These are phyloP conservation scores for Coreius guichenoti DNA, from an alignment of 2,797 vertebrate genomes.

Conservation along the genomic window DNA sequence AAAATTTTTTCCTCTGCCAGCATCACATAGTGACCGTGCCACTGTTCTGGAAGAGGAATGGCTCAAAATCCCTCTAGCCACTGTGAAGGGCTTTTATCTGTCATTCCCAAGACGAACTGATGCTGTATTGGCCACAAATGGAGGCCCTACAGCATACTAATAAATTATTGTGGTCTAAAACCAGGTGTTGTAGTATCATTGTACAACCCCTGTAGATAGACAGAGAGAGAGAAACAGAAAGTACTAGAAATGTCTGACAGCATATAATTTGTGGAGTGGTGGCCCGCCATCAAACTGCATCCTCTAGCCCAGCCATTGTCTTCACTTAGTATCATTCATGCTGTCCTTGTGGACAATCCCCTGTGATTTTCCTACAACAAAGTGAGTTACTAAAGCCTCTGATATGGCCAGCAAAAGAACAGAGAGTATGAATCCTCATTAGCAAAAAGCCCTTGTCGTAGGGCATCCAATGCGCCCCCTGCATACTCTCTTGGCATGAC, in stretches of 20 bases:
- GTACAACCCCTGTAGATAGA: not conserved
- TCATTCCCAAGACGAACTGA: not conserved
- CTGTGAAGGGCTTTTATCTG: not conserved
- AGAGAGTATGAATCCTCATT: constrained; percentile 34
- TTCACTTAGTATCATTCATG: not conserved
- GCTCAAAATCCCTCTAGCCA: too few relatives aligned
- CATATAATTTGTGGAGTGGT: not conserved
- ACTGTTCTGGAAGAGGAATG: too few relatives aligned
- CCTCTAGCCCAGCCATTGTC: not conserved
- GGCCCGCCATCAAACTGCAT: not conserved
- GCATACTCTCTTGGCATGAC: constrained; percentile 35
- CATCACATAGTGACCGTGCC: too few relatives aligned
- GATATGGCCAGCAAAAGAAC: constrained; percentile 7
- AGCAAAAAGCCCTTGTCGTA: constrained; percentile 27
- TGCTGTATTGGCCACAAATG: not conserved
- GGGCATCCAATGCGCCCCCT: constrained; percentile 7
- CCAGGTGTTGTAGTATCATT: not conserved
- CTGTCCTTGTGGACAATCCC: not conserved
- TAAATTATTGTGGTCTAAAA: not conserved
- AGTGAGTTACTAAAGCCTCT: constrained; percentile 7
- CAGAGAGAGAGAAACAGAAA: not conserved
- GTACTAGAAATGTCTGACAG: not conserved
- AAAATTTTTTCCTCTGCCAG: too few relatives aligned
- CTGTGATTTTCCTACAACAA: not conserved
- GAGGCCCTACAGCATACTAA: not conserved